Percentiles rank a stretch among this genome's conserved stretches.
Evolutionary conservation across 2,888 invertebrate species (phyloP).

Genomic region (Chirona hameri): DNA sequence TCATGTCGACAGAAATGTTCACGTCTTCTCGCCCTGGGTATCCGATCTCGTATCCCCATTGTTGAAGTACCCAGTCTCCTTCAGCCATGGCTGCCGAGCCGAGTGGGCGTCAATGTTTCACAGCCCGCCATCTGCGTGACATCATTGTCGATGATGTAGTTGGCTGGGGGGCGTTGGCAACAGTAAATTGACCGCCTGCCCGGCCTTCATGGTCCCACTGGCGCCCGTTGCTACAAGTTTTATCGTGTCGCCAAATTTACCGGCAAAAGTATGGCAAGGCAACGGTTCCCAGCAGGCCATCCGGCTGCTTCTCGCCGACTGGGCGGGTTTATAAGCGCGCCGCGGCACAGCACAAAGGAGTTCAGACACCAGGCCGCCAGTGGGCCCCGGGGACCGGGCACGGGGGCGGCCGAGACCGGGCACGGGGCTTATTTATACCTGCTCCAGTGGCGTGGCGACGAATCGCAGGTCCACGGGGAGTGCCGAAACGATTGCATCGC

Average conservation of each 20-base stretch:
- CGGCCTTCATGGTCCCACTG: not conserved
- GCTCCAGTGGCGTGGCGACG: not conserved
- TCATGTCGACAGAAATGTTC: too few relatives aligned
- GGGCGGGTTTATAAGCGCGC: not conserved
- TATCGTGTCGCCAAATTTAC: slow-evolving; percentile 23
- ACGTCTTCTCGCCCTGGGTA: too few relatives aligned
- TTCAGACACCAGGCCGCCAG: too few relatives aligned
- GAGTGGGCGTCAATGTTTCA: not conserved
- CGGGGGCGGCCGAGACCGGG: not conserved
- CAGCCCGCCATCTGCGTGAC: not conserved
- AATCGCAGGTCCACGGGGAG: not conserved
- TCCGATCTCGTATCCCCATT: too few relatives aligned
- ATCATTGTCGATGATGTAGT: not conserved
- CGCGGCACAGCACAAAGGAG: not conserved
- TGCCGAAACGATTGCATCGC: not conserved
- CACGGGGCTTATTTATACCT: not conserved
- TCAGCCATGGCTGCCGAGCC: not conserved
- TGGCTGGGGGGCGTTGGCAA: not conserved
- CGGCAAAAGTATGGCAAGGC: not conserved
- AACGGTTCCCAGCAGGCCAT: not conserved
- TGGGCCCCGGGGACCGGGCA: too few relatives aligned
- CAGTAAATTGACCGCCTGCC: not conserved
- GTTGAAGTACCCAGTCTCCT: too few relatives aligned
- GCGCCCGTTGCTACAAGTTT: not conserved
- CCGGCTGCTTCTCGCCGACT: not conserved